phyloP scores from a whole-genome alignment of 1,140 invertebrate genomes.

The Drosophila arizonae region DNA sequence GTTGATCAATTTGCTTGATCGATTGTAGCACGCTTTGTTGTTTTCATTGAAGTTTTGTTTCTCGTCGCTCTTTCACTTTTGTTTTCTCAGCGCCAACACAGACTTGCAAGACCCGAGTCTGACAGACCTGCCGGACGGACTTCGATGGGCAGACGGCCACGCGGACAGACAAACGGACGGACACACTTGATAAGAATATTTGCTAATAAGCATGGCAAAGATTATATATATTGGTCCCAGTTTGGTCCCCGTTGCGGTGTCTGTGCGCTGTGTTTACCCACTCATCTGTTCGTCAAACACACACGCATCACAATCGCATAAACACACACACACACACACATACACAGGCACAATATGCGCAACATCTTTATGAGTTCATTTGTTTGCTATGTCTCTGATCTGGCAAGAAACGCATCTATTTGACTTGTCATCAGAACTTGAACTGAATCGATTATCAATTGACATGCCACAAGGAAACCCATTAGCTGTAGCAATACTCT shows the following conservation, averaged over 20 bases:
- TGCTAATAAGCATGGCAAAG: constrained; percentile 75
- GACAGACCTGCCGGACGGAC: not conserved
- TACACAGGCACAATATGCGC: constrained; percentile 20
- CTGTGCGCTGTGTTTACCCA: constrained; percentile 35
- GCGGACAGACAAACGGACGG: constrained; percentile 9
- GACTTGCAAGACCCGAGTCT: constrained; percentile 29
- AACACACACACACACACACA: constrained; percentile 8
- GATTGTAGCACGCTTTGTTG: not conserved
- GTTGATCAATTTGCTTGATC: not conserved
- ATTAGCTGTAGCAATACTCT: not conserved
- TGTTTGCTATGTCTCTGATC: constrained; percentile 20
- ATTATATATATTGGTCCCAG: constrained; percentile 27
- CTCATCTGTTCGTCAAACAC: constrained; percentile 37
- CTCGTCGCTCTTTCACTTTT: constrained; percentile 41
- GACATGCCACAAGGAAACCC: not conserved
- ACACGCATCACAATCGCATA: no score
- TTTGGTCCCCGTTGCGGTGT: constrained; percentile 10
- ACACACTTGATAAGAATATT: constrained; percentile 72
- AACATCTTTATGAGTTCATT: constrained; percentile 45
- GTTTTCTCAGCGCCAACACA: constrained; percentile 68
- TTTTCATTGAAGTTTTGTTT: not conserved
- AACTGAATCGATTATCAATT: constrained; percentile 6
- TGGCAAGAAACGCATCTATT: constrained; percentile 12
- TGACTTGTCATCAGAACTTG: constrained; percentile 7
- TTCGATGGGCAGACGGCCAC: constrained; percentile 16